Percentiles rank a stretch among this genome's conserved stretches.
Evolutionary conservation across 2,888 invertebrate species (phyloP).

Genomic region (Lasioglossum calceatum): DNA sequence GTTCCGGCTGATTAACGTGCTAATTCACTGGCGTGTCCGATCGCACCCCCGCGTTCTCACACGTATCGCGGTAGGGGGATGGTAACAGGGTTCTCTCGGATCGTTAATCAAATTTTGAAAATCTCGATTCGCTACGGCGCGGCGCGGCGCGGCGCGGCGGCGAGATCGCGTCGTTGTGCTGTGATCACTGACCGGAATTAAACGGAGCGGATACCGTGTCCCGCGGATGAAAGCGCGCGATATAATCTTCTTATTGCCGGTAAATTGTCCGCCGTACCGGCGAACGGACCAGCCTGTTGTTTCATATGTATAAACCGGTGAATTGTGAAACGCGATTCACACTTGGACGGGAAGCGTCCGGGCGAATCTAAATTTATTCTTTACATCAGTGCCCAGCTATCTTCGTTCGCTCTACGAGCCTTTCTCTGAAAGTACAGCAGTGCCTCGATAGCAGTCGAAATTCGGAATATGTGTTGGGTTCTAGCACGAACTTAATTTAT

Average conservation of each 20-base stretch:
- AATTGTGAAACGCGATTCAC: slow-evolving; percentile 39
- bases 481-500: too few species aligned
- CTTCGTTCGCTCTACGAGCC: background rate
- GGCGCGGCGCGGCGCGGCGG: too few species aligned
- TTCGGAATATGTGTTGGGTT: too few species aligned
- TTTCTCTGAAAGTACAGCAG: background rate
- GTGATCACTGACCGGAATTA: slow-evolving; percentile 53
- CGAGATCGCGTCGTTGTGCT: background rate
- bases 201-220: slow-evolving; percentile 23
- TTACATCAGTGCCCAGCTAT: background rate
- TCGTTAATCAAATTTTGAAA: slow-evolving; percentile 51
- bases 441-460: background rate
- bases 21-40: slow-evolving; percentile 23
- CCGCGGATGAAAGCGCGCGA: slow-evolving; percentile 36
- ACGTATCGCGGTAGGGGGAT: background rate
- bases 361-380: slow-evolving; percentile 32
- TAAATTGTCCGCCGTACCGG: slow-evolving; percentile 43
- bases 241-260: slow-evolving; percentile 60
- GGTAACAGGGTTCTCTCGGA: background rate
- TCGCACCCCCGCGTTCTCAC: slow-evolving; percentile 19
- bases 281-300: slow-evolving; percentile 3
- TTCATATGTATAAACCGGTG: slow-evolving; percentile 26
- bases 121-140: slow-evolving; percentile 27
- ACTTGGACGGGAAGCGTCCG: background rate
- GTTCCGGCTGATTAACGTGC: slow-evolving; percentile 36